Evolutionary conservation across 2,113 vertebrate genomes (phyloP).

Genomic region (Pluvialis apricaria): DNA sequence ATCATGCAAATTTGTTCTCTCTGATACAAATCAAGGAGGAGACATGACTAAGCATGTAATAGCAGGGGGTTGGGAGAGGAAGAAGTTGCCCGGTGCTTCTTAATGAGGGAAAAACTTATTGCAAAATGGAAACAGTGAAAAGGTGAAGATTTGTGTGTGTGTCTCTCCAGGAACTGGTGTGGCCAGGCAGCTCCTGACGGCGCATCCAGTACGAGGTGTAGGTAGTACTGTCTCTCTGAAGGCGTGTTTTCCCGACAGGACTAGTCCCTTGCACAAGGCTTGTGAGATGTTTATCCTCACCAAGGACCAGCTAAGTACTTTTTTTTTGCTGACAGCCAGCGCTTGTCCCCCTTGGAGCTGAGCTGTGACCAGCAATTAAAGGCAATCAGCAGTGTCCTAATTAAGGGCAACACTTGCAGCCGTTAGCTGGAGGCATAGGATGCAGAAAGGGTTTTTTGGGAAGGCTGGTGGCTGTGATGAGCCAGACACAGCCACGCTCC

Average conservation of each 20-base stretch:
- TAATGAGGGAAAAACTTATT: conserved; percentile 1
- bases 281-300: not conserved
- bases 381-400: not conserved
- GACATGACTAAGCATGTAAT: conserved; percentile 64
- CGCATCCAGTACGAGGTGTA: not conserved
- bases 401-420: not conserved
- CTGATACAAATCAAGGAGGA: conserved; percentile 61
- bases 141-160: not conserved
- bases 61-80: not conserved
- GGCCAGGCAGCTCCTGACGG: not conserved
- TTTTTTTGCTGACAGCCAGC: not conserved
- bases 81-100: not conserved
- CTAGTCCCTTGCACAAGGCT: not conserved
- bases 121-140: not conserved
- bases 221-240: not conserved
- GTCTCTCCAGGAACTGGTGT: not conserved
- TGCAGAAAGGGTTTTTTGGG: not conserved
- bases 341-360: not conserved
- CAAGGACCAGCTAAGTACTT: not conserved
- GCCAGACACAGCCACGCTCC: not conserved
- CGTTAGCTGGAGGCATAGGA: not conserved
- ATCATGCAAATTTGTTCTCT: conserved; percentile 71
- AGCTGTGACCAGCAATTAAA: not conserved
- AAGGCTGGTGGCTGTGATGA: not conserved
- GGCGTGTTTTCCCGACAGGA: not conserved